Percentiles rank a stretch among this genome's conserved stretches.
phyloP scores from a whole-genome alignment of 1,140 invertebrate species.

The Formica selysi region DNA sequence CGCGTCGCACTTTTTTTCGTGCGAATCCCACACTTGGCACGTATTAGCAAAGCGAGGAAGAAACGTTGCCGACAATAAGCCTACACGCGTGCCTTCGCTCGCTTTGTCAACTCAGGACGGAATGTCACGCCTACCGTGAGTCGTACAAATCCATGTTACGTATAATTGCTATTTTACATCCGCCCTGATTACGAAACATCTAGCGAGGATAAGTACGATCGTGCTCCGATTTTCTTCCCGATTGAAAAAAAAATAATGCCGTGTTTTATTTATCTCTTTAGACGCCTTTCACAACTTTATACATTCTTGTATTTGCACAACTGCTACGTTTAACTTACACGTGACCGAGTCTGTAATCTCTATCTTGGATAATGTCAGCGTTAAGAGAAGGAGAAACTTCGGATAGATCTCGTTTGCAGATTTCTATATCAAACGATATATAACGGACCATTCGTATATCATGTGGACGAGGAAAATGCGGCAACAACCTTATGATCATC shows the following conservation, averaged over 20 bases:
- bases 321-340: background rate
- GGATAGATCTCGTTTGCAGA: background rate
- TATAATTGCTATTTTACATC: conserved; percentile 15
- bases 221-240: background rate
- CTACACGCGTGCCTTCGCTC: conserved; percentile 47
- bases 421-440: background rate
- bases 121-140: conserved; percentile 77
- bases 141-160: conserved; percentile 67
- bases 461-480: background rate
- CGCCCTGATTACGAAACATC: conserved; percentile 41
- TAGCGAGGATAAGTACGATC: background rate
- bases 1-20: conserved; percentile 12
- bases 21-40: background rate
- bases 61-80: background rate
- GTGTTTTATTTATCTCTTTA: background rate
- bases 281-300: background rate
- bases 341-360: background rate
- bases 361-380: background rate
- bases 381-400: background rate
- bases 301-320: background rate
- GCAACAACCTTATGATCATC: background rate
- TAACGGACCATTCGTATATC: background rate
- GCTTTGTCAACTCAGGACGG: conserved; percentile 45
- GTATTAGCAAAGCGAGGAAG: background rate
- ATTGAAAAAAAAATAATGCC: background rate